Percentiles rank a stretch among this genome's conserved stretches.
Evolutionary conservation across 92 coral and sea anemone species (phyloP).

Genomic region (Porites divaricata): DNA sequence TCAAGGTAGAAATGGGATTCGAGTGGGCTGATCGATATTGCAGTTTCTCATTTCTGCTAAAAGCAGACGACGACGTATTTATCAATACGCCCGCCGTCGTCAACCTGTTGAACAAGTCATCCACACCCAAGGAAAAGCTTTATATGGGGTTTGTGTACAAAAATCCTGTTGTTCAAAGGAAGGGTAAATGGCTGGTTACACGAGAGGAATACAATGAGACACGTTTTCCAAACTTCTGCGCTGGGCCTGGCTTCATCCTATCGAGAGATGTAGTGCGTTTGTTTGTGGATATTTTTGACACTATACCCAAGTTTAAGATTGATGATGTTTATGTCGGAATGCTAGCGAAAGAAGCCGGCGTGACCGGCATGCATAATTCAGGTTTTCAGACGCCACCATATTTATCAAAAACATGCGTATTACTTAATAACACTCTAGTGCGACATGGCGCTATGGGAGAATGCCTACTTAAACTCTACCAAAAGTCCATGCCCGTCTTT

Average conservation of each 20-base stretch:
- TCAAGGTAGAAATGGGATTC: conserved; percentile 45
- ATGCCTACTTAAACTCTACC: conserved; percentile 25
- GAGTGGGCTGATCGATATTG: conserved; percentile 49
- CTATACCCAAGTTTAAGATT: conserved; percentile 16
- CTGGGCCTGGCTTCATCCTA: conserved; percentile 39
- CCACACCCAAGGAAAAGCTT: conserved; percentile 14
- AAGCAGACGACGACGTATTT: conserved; percentile 48
- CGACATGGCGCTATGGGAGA: conserved; percentile 29
- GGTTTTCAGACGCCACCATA: conserved; percentile 37
- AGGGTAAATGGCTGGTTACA: conserved; percentile 12
- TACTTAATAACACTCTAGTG: conserved; percentile 16
- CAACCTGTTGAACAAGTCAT: not conserved
- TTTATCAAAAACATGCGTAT: conserved; percentile 20
- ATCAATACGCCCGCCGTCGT: conserved; percentile 21
- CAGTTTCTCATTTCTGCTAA: conserved; percentile 24
- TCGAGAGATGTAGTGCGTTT: conserved; percentile 22
- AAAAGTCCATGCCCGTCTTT: conserved; percentile 2
- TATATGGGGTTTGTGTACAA: conserved; percentile 10
- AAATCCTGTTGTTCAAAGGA: conserved; percentile 13
- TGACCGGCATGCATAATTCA: not conserved
- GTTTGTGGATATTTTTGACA: conserved; percentile 27
- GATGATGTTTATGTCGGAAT: conserved; percentile 48
- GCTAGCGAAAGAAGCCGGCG: conserved; percentile 27
- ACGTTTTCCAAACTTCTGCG: conserved; percentile 34
- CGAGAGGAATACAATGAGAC: conserved; percentile 27